These are phyloP conservation scores for Labrus mixtus DNA, from an alignment of 2,113 vertebrate genomes.

Conservation along the genomic window DNA sequence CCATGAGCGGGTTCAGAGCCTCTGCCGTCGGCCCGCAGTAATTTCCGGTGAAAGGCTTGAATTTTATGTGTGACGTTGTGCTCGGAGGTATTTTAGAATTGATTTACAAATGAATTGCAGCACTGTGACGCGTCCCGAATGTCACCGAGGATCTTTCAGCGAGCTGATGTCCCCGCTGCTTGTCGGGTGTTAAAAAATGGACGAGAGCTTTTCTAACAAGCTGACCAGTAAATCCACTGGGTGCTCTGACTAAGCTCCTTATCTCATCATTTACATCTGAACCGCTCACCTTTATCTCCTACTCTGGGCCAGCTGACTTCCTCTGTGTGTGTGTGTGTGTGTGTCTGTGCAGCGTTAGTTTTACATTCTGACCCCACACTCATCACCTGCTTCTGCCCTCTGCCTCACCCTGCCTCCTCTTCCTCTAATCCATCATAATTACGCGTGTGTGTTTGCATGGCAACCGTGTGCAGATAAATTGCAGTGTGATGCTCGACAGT, in stretches of 20 bases:
- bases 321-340: slow-evolving; percentile 1
- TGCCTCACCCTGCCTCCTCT: slow-evolving; percentile 7
- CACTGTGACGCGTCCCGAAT: slow-evolving; percentile 1
- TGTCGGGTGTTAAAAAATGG: slow-evolving; percentile 21
- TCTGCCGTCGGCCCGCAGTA: slow-evolving; percentile 10
- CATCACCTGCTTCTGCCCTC: slow-evolving; percentile 30
- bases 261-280: slow-evolving; percentile 65
- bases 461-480: slow-evolving; percentile 46
- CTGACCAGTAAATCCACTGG: slow-evolving; percentile 51
- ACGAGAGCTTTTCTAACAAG: slow-evolving; percentile 22
- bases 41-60: slow-evolving; percentile 40
- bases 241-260: slow-evolving; percentile 36
- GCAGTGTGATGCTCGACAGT: slow-evolving; percentile 24
- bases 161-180: slow-evolving; percentile 10
- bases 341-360: slow-evolving; percentile 2
- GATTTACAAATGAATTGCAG: slow-evolving; percentile 34
- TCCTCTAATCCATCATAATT: slow-evolving; percentile 54
- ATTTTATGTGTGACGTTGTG: slow-evolving; percentile 1
- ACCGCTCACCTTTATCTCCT: slow-evolving; percentile 41
- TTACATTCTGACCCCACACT: slow-evolving; percentile 29
- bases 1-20: slow-evolving; percentile 23
- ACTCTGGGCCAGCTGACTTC: slow-evolving; percentile 10
- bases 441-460: slow-evolving; percentile 62
- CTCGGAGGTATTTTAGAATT: slow-evolving; percentile 28
- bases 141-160: slow-evolving; percentile 8